A percentile compares a stretch with the other conserved stretches of the same genome.
Conservation (phyloP, 2,888 invertebrate species). For the Camptogramma bilineatum region DNA sequence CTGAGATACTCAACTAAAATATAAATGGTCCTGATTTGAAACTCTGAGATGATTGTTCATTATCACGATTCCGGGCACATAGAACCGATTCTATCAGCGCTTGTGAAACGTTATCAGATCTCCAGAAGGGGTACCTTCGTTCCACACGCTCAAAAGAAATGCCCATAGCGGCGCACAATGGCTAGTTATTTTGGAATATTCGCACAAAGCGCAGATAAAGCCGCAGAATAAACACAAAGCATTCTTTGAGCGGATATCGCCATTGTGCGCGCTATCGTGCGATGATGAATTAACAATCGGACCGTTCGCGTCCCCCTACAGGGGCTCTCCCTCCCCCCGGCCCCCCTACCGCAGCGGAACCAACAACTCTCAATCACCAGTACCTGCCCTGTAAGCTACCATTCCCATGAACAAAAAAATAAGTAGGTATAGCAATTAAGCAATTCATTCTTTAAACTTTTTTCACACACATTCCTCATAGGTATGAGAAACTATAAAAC, state of each 20-base stretch:
- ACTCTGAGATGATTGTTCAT: neutral
- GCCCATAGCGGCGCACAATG: slow-evolving; percentile 20
- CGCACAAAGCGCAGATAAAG: slow-evolving; percentile 35
- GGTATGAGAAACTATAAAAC: neutral
- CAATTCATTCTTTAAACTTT: neutral
- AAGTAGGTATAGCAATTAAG: too few relatives aligned
- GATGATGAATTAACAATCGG: slow-evolving; percentile 38
- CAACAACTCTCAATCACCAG: neutral
- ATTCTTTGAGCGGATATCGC: slow-evolving; percentile 37
- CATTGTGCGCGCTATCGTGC: slow-evolving; percentile 37
- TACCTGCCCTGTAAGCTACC: neutral
- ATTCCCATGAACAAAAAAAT: neutral
- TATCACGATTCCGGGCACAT: neutral
- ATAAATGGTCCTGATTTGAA: neutral
- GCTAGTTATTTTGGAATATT: slow-evolving; percentile 28
- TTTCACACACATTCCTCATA: neutral
- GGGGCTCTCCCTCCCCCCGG: neutral
- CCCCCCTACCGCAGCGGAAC: neutral
- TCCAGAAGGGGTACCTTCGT: slow-evolving; percentile 10
- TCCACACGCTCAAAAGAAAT: slow-evolving; percentile 4
- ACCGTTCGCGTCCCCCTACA: slow-evolving; percentile 12
- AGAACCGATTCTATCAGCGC: neutral
- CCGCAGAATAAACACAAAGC: slow-evolving; percentile 27
- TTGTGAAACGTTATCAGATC: slow-evolving; percentile 15
- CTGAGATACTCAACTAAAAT: too few relatives aligned